These are phyloP conservation scores for Ochlodes sylvanus DNA, from an alignment of 2,888 invertebrate genomes.

Conservation along the genomic window DNA sequence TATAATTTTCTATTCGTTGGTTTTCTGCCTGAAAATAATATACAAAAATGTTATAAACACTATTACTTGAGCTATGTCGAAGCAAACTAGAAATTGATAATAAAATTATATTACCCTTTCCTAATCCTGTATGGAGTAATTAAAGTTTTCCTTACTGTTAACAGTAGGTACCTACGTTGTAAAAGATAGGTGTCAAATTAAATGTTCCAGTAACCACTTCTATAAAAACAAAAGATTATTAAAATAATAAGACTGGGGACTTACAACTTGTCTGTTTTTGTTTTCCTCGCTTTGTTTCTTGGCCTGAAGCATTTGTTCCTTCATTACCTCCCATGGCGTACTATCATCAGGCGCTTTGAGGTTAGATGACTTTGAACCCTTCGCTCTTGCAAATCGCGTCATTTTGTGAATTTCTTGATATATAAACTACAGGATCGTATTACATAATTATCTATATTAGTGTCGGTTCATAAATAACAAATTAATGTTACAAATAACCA, in stretches of 20 bases:
- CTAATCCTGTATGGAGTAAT: too few relatives aligned
- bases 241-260: not conserved
- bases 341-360: constrained; percentile 88
- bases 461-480: too few relatives aligned
- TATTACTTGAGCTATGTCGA: too few relatives aligned
- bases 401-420: constrained; percentile 63
- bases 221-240: too few relatives aligned
- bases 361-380: constrained; percentile 90
- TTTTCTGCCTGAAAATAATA: constrained; percentile 71
- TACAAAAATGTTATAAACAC: not conserved
- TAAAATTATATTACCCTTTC: too few relatives aligned
- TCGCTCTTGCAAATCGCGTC: constrained; percentile 91
- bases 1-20: constrained; percentile 78
- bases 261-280: constrained; percentile 70
- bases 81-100: too few relatives aligned
- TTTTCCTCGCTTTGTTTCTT: constrained; percentile 75
- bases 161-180: too few relatives aligned
- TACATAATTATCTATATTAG: not conserved
- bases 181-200: too few relatives aligned
- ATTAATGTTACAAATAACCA: not conserved
- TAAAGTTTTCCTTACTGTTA: too few relatives aligned
- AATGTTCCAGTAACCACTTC: too few relatives aligned
- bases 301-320: constrained; percentile 84
- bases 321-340: constrained; percentile 90
- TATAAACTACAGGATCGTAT: not conserved